Evolutionary conservation across 2,888 invertebrate species (phyloP), one percentile per base, ranked within the genome.

Genomic region (Reticulitermes lucifugus): DNA sequence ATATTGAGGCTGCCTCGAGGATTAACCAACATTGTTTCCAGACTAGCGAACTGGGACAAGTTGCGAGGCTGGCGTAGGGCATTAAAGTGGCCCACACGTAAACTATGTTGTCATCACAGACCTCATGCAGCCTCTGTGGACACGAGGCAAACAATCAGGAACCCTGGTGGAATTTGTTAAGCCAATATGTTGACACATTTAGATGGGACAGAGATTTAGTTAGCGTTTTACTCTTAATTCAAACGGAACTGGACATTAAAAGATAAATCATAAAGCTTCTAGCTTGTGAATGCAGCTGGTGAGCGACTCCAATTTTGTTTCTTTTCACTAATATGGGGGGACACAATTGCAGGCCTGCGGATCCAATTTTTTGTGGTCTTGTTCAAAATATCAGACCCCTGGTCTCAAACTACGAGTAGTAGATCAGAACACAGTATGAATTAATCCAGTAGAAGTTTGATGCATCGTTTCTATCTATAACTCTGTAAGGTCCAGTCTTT

Each of bases 11-110:
- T 14, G 71, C 6, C 71, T 25, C 12, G 25, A 71, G 71, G 71
- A 71, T 71, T 71, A 71, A 5, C 71, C 35, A 29, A 25, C 71
- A 43, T 75, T 75, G 75, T 75, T 75, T 75, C 41, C 75, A 75
- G 75, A 22, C 75, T 43, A 7, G 46, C 46, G 46, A 46, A 46
- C 46, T 46, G 46, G 35, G 75, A 22, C 35, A 43, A 60, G n/a
- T 21, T n/a, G n/a, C 18, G 6, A n/a, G 14, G 14, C 21, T 60
- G 6, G 21, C 1, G 60, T 22, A n/a, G 14, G 60, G 60, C 14
- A n/a, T 60, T n/a, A 21, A 60, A 60, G 60, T n/a, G 60, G n/a
- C 60, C 60, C 60, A 21, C 21, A 60, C 60, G 60, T 60, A 60
- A 60, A 60, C 60, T 60, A 18, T n/a, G 18, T 60, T 60, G 60